phyloP scores from a whole-genome alignment of 2,113 vertebrate species.

The Peromyscus maniculatus region DNA sequence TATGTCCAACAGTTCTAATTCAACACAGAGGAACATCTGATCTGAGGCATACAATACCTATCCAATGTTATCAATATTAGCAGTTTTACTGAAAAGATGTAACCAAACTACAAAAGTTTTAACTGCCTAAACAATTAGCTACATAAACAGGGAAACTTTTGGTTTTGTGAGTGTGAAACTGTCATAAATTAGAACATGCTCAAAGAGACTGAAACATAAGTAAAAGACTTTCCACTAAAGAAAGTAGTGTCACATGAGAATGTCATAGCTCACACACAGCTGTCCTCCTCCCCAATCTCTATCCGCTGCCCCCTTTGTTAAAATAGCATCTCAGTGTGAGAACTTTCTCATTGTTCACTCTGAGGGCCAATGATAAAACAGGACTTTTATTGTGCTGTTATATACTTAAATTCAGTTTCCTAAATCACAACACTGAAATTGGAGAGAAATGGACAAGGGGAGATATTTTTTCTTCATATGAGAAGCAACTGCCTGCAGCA shows the following conservation, averaged over 20 bases:
- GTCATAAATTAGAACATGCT: neutral
- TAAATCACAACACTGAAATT: slow-evolving; percentile 15
- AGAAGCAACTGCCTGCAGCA: neutral
- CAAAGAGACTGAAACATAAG: slow-evolving; percentile 29
- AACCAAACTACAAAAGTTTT: slow-evolving; percentile 55
- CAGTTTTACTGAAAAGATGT: slow-evolving; percentile 50
- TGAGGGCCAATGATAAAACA: neutral
- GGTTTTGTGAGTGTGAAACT: neutral
- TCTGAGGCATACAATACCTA: neutral
- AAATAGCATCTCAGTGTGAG: neutral
- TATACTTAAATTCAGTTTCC: slow-evolving; percentile 22
- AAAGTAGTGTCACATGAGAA: neutral
- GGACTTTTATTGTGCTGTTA: neutral
- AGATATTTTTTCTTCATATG: neutral
- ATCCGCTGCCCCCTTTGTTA: neutral
- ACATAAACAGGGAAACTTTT: neutral
- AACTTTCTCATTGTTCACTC: neutral
- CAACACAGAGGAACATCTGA: slow-evolving; percentile 17
- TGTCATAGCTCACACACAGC: neutral
- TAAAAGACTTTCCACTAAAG: neutral
- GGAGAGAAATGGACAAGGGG: neutral
- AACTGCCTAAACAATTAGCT: slow-evolving; percentile 23
- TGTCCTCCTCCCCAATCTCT: neutral
- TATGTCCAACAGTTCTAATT: neutral
- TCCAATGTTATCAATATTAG: neutral